Base-by-base conservation (phyloP, 1,140 invertebrate genomes). In the Zaprionus nigranus region DNA sequence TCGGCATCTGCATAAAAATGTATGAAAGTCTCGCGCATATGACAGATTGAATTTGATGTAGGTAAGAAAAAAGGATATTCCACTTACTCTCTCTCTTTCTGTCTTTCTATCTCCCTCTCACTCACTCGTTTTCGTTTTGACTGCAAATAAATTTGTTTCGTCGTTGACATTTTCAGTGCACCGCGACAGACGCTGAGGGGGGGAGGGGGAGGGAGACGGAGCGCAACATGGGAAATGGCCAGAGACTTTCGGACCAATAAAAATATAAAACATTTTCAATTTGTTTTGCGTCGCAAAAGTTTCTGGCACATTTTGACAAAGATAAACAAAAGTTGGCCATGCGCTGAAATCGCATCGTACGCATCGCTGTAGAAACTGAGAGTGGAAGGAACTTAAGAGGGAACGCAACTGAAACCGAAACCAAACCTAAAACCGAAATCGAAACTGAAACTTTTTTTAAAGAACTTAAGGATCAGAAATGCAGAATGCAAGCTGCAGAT, bases 241-340 rank as follows among this genome's bases (percentile, higher is more conserved):
- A 34, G 30, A 34, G 30, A 34, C 9, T 26, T 13, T 22, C 5
- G 49, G 30, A 57, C 62, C 30, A 73, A 62, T 73, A 56, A 66
- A 60, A 80, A 76, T 81, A 81, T 80, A 67, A 69, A 77, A 84
- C 70, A 75, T 73, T 84, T 83, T 84, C 78, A 84, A 83, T 81
- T 83, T 83, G 78, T 62, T 84, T 81, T 68, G 58, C 53, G 49
- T 49, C 51, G 40, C 20, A 49, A 84, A 82, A 82, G 53, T 82
- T 82, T 80, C 59, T 77, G 75, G 63, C 76, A 82, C 71, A 79
- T 82, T 82, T 82, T 67, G 75, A 75, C 66, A 67, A 75, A 83
- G 75, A 75, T 78, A 75, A 76, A 80, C 72, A 51, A 67, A 72
- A 80, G 66, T 69, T 65, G 62, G 40, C 51, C 70, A 81, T 68